Conservation (phyloP, 2,797 vertebrate species). For the Neomorphus geoffroyi region DNA sequence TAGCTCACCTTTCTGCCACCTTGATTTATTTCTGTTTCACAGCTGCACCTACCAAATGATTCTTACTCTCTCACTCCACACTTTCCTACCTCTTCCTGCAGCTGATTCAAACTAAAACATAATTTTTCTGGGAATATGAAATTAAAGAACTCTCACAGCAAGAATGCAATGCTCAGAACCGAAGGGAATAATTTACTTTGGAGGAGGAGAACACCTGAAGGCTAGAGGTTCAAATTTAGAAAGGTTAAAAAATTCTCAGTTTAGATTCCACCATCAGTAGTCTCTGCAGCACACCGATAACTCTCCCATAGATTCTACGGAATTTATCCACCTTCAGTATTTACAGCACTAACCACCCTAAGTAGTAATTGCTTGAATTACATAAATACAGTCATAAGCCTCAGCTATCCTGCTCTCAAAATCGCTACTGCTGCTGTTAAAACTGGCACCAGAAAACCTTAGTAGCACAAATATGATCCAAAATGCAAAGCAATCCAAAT, state of each 20-base stretch:
- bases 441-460: slow-evolving; percentile 11
- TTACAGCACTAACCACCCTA: not conserved
- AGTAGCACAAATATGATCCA: not conserved
- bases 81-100: not conserved
- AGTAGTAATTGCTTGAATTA: not conserved
- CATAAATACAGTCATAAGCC: not conserved
- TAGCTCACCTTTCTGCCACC: slow-evolving; percentile 34
- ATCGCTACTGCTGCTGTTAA: not conserved
- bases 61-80: not conserved
- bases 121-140: not conserved
- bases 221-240: not conserved
- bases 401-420: not conserved
- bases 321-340: not conserved
- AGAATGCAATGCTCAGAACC: not conserved
- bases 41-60: slow-evolving; percentile 24
- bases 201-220: not conserved
- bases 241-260: not conserved
- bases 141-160: slow-evolving; percentile 1
- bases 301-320: not conserved
- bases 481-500: slow-evolving; percentile 9
- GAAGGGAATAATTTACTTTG: not conserved
- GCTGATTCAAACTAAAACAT: slow-evolving; percentile 11
- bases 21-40: slow-evolving; percentile 57
- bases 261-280: not conserved
- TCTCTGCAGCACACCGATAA: not conserved